Evolutionary conservation across 2,888 invertebrate genomes (phyloP).

Genomic region (Brachypalpus laphriformis): DNA sequence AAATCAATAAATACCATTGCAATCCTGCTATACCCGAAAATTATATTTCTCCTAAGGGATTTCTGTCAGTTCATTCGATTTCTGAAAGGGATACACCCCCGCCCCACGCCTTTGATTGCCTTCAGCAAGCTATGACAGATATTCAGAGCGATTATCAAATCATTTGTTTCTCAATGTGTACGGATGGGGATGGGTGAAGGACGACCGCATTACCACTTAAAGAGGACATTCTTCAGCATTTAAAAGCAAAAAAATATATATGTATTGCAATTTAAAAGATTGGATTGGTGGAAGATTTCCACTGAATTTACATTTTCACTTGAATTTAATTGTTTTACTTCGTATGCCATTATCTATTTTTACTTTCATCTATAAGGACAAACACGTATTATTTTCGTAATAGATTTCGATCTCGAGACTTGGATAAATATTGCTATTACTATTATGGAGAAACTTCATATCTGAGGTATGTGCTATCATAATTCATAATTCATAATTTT

Average conservation of each 20-base stretch:
- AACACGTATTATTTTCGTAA: no score
- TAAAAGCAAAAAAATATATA: neutral
- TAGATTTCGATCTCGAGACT: no score
- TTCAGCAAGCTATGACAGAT: conserved; percentile 36
- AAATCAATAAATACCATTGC: conserved; percentile 65
- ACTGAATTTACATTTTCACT: neutral
- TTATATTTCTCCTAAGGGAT: conserved; percentile 40
- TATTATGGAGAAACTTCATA: no score
- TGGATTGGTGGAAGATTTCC: neutral
- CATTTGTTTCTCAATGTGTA: conserved; percentile 30
- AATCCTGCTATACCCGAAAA: conserved; percentile 35
- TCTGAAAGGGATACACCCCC: conserved; percentile 36
- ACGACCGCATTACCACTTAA: neutral
- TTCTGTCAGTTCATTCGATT: conserved; percentile 63
- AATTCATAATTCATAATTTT: no score
- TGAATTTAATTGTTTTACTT: neutral
- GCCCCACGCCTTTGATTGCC: conserved; percentile 5
- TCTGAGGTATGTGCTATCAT: no score
- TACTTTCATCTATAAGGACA: no score
- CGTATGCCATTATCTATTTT: no score
- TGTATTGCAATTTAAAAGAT: no score
- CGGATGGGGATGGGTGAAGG: neutral
- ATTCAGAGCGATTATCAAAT: conserved; percentile 42
- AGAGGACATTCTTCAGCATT: neutral
- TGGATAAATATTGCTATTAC: no score